Evolutionary conservation across 2,113 vertebrate species (phyloP).

Genomic region (Carollia perspicillata): DNA sequence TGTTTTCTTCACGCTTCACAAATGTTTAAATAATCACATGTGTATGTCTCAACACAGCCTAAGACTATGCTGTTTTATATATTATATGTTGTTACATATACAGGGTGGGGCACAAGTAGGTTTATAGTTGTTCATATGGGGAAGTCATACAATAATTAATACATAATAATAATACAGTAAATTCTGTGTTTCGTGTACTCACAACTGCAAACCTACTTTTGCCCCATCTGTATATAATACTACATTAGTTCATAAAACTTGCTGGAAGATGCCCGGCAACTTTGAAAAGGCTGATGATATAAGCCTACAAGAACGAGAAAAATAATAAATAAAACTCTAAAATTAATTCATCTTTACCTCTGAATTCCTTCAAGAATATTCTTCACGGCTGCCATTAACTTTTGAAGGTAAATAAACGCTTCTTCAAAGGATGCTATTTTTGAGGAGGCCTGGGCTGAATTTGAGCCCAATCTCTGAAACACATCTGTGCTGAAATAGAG

Average conservation of each 20-base stretch:
- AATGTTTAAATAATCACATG: slow-evolving; percentile 22
- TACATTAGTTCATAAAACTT: slow-evolving; percentile 3
- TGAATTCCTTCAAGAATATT: slow-evolving; percentile 89
- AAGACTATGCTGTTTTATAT: background rate
- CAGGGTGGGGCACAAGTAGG: no score
- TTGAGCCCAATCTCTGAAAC: slow-evolving; percentile 79
- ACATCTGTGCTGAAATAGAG: slow-evolving; percentile 77
- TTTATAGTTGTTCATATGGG: no score
- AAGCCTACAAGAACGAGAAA: background rate
- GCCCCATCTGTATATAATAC: background rate
- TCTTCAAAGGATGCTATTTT: slow-evolving; percentile 85
- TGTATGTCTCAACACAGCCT: background rate
- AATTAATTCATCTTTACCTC: slow-evolving; percentile 81
- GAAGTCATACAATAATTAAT: no score
- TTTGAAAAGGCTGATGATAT: background rate
- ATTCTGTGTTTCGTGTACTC: no score
- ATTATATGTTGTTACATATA: background rate
- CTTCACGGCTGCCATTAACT: slow-evolving; percentile 85
- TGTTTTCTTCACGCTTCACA: background rate
- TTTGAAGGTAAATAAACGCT: slow-evolving; percentile 86
- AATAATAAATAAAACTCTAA: slow-evolving; percentile 1
- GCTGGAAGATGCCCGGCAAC: background rate
- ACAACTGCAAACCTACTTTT: no score
- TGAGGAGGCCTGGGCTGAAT: slow-evolving; percentile 57
- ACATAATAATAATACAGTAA: no score